phyloP scores from a whole-genome alignment of 92 coral and sea anemone species.

The Epizoanthus illoricatus region DNA sequence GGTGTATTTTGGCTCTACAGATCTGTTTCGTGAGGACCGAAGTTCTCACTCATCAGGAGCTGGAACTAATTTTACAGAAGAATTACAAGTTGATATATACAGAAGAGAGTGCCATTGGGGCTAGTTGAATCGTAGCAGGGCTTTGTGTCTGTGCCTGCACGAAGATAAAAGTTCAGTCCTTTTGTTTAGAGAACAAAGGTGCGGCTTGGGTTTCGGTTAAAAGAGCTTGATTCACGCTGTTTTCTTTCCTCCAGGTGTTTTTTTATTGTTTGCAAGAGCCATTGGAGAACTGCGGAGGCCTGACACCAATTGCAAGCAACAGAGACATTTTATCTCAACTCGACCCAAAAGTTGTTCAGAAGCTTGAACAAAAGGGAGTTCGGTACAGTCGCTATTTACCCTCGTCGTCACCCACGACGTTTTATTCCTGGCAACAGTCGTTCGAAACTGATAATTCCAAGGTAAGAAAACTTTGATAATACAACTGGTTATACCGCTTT shows the following conservation, averaged over 20 bases:
- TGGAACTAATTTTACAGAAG: no score
- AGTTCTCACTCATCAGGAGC: no score
- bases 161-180: no score
- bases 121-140: no score
- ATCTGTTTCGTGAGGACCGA: no score
- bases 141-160: no score
- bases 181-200: no score
- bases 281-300: conserved; percentile 66
- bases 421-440: conserved; percentile 79
- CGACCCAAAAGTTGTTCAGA: conserved; percentile 61
- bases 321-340: conserved; percentile 64
- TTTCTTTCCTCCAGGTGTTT: conserved; percentile 49
- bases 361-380: conserved; percentile 51
- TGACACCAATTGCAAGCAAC: conserved; percentile 76
- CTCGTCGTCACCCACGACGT: conserved; percentile 44
- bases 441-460: conserved; percentile 60
- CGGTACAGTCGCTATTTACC: conserved; percentile 68
- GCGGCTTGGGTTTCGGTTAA: no score
- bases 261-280: conserved; percentile 76
- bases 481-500: neutral
- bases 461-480: conserved; percentile 43
- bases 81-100: no score
- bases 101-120: no score
- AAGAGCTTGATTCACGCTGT: no score
- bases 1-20: no score